These are phyloP conservation scores for Cherax quadricarinatus DNA, from an alignment of 1,140 invertebrate genomes.

Conservation along the genomic window DNA sequence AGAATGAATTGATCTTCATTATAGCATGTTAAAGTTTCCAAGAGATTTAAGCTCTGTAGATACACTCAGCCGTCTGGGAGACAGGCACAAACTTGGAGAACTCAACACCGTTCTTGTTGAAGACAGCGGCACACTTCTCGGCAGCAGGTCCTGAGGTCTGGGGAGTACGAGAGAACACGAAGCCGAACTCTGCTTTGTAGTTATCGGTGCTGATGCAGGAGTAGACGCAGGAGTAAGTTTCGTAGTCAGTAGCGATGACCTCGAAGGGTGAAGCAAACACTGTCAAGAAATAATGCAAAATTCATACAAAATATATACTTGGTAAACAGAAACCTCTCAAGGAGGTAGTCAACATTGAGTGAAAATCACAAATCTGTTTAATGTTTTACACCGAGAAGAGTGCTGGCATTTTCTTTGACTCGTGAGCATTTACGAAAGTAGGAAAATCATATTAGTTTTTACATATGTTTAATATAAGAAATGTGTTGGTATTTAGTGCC, in stretches of 20 bases:
- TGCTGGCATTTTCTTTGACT: too few species aligned
- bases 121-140: slow-evolving; percentile 7
- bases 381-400: too few species aligned
- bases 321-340: too few species aligned
- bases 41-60: slow-evolving; percentile 20
- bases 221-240: slow-evolving; percentile 33
- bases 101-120: slow-evolving; percentile 21
- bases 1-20: too few species aligned
- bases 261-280: slow-evolving; percentile 8
- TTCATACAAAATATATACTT: neutral
- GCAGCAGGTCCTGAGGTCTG: slow-evolving; percentile 2
- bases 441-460: too few species aligned
- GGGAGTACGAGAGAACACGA: slow-evolving; percentile 27
- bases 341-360: too few species aligned
- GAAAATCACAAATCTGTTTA: too few species aligned
- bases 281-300: neutral
- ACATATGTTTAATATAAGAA: too few species aligned
- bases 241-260: slow-evolving; percentile 34
- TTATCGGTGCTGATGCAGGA: slow-evolving; percentile 3
- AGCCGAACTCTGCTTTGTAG: slow-evolving; percentile 34
- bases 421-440: too few species aligned
- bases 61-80: neutral
- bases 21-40: too few species aligned
- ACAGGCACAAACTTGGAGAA: slow-evolving; percentile 24
- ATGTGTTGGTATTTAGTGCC: too few species aligned